Evolutionary conservation across 2,797 vertebrate species (phyloP), one percentile per base, ranked within the genome.

Genomic region (Ptychadena robeensis): DNA sequence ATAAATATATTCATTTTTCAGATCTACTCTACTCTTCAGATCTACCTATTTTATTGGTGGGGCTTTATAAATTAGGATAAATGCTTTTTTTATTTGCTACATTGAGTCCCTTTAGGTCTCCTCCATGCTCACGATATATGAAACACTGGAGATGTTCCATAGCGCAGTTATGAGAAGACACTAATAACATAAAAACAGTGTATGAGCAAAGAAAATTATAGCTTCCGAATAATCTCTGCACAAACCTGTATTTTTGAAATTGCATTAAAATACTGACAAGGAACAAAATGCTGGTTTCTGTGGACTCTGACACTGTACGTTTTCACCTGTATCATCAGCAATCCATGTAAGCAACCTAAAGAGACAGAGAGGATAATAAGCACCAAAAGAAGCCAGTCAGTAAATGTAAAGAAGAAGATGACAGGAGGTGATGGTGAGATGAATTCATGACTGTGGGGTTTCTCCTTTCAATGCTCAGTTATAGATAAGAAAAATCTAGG

Each of bases 181-280:
- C 59, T 61, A 61, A 61, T 61, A 61, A 27, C 59, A 61, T 61
- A 61, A 61, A 61, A 61, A 61, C 28, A 61, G n/a, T 25, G 59
- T 61, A 28, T 9, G 4, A 61, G 25, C 27, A 18, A 30, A 38
- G 14, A 14, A 37, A 57, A 63, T 63, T 38, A 63, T 63, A 75
- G 59, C 73, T 75, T 27, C 34, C 38, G 63, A 37, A 75, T 75
- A 75, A 75, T 75, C 34, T 75, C 35, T 25, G 10, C 59, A 61
- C 73, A 75, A 63, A 11, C 12, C 31, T 75, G 25, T 63, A 63
- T 61, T 75, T 75, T 75, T 37, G 48, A 12, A 63, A 63, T 63
- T 75, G 57, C 53, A 75, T 63, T 63, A 75, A 34, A 34, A 53
- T 27, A 53, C 12, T 61, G 11, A 30, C n/a, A 57, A 38, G 53